Conservation (phyloP, 2,797 vertebrate species). For the Pseudocheirus occidentalis region DNA sequence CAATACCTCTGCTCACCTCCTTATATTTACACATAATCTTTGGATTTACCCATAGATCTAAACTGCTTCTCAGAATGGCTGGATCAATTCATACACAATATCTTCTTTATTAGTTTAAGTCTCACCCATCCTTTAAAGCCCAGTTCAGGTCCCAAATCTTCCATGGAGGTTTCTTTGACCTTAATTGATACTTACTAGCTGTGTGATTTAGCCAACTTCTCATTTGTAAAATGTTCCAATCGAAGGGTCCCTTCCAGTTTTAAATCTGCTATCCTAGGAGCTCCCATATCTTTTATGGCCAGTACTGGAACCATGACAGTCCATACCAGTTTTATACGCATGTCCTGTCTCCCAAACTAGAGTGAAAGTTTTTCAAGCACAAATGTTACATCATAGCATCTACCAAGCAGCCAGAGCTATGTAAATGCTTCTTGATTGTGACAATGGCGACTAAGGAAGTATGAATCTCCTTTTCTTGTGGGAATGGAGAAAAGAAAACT, state of each 20-base stretch:
- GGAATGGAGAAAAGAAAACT: neutral
- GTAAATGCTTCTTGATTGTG: neutral
- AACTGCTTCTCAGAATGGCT: too few relatives aligned
- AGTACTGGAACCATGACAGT: neutral
- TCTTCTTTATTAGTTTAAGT: neutral
- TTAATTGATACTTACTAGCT: neutral
- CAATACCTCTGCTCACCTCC: neutral
- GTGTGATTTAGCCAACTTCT: neutral
- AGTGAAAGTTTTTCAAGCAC: neutral
- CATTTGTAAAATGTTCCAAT: neutral
- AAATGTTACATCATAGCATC: neutral
- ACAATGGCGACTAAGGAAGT: neutral
- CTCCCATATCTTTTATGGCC: neutral
- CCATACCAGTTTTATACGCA: neutral
- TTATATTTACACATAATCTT: neutral
- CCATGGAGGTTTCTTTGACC: neutral
- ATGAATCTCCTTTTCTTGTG: neutral
- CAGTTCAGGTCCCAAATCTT: neutral
- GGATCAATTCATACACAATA: too few relatives aligned
- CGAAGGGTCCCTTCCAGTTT: neutral
- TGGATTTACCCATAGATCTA: too few relatives aligned
- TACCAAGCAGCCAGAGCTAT: neutral
- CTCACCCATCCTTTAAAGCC: neutral
- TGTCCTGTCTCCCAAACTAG: neutral
- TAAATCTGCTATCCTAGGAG: neutral